Conservation (phyloP, 2,888 invertebrate species). For the Lydus trimaculatus region DNA sequence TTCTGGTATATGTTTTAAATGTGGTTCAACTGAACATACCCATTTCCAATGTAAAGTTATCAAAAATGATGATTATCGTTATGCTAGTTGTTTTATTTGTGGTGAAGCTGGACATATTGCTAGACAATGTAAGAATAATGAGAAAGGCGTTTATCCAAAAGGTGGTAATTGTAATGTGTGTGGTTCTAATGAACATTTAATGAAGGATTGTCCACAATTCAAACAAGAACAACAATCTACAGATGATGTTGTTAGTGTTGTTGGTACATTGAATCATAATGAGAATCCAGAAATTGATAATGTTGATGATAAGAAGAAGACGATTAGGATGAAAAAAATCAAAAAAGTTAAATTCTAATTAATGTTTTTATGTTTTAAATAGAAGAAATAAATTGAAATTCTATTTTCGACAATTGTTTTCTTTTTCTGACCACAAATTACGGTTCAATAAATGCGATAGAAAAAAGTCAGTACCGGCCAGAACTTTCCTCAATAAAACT, state of each 20-base stretch:
- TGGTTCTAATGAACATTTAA: constrained; percentile 85
- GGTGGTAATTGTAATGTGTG: constrained; percentile 84
- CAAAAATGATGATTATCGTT: constrained; percentile 73
- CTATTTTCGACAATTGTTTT: not conserved
- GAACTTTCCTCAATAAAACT: not conserved
- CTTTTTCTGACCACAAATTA: no score
- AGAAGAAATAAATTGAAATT: not conserved
- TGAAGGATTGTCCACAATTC: constrained; percentile 76
- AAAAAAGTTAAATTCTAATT: not conserved
- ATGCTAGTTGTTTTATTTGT: constrained; percentile 90
- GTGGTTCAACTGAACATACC: constrained; percentile 88
- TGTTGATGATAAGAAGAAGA: not conserved
- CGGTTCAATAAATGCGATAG: no score
- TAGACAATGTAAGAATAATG: constrained; percentile 87
- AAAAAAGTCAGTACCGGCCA: no score
- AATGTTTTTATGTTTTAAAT: no score
- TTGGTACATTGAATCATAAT: constrained; percentile 44
- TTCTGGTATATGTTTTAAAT: constrained; percentile 84
- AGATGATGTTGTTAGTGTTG: constrained; percentile 40
- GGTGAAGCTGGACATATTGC: constrained; percentile 87
- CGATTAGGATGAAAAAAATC: not conserved
- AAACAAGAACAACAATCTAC: constrained; percentile 46
- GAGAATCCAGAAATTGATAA: constrained; percentile 49
- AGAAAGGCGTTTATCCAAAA: constrained; percentile 82
- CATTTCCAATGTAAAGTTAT: constrained; percentile 77